These are phyloP conservation scores for Cerastoderma edule DNA, from an alignment of 2,888 invertebrate genomes.

Conservation along the genomic window DNA sequence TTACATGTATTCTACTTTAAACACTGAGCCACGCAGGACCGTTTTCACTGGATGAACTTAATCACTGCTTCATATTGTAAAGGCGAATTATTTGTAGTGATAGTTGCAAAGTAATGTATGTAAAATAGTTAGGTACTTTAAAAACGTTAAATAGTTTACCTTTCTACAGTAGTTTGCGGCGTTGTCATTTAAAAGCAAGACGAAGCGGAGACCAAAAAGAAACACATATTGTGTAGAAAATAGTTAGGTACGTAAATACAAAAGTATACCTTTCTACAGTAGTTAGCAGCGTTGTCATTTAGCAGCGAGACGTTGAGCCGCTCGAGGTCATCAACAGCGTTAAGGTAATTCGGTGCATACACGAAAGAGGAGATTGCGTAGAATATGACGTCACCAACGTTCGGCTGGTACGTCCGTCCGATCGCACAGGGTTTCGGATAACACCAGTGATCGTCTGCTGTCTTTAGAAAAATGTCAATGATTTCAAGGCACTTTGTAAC, in stretches of 20 bases:
- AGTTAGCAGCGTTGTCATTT: conserved; percentile 56
- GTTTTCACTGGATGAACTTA: no score
- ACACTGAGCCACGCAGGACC: no score
- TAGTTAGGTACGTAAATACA: conserved; percentile 62
- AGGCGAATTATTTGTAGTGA: no score
- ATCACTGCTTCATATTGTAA: no score
- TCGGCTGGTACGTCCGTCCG: conserved; percentile 73
- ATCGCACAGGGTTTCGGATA: conserved; percentile 80
- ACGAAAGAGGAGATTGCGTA: conserved; percentile 72
- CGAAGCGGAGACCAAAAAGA: no score
- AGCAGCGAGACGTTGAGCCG: conserved; percentile 65
- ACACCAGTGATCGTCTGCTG: conserved; percentile 66
- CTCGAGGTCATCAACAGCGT: conserved; percentile 62
- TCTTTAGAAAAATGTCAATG: conserved; percentile 63
- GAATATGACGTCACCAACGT: conserved; percentile 63
- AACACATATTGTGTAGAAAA: no score
- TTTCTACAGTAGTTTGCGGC: no score
- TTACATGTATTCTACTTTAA: no score
- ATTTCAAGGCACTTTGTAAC: conserved; percentile 66
- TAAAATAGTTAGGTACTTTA: conserved; percentile 1
- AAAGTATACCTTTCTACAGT: conserved; percentile 41
- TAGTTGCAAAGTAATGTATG: no score
- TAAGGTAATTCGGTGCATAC: conserved; percentile 64
- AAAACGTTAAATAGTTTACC: not conserved
- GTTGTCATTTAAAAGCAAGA: no score